Percentiles rank a stretch among this genome's conserved stretches.
Conservation (phyloP, 1,140 invertebrate genomes). For the Monochamus saltuarius region DNA sequence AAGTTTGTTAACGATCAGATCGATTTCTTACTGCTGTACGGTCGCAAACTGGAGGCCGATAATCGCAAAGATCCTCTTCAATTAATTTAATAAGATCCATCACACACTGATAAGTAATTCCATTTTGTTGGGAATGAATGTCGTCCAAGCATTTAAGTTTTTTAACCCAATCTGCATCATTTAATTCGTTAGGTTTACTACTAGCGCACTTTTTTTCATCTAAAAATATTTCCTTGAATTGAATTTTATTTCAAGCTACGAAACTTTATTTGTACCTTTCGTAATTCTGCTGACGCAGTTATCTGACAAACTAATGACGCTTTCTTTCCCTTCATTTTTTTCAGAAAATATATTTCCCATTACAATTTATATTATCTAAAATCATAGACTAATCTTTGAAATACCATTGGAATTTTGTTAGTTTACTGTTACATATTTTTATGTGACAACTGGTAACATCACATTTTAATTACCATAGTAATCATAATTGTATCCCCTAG, state of each 20-base stretch:
- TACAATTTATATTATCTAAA: not conserved
- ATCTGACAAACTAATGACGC: conserved; percentile 13
- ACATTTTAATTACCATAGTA: too few species aligned
- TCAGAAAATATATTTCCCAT: conserved; percentile 16
- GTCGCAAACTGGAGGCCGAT: too few species aligned
- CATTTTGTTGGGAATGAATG: conserved; percentile 50
- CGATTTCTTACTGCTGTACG: too few species aligned
- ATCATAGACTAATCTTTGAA: too few species aligned
- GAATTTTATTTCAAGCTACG: not conserved
- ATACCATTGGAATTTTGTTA: too few species aligned
- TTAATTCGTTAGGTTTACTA: not conserved
- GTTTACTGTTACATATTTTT: too few species aligned
- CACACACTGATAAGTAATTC: conserved; percentile 37
- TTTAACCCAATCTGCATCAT: conserved; percentile 44
- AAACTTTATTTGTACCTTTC: conserved; percentile 1
- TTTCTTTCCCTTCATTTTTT: conserved; percentile 9
- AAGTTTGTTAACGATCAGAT: too few species aligned
- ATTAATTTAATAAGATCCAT: conserved; percentile 25
- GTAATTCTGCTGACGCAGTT: conserved; percentile 5
- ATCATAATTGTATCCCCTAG: too few species aligned
- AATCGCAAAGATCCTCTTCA: conserved; percentile 23
- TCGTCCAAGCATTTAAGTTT: conserved; percentile 53
- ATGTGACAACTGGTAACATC: too few species aligned
- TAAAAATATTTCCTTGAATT: not conserved
- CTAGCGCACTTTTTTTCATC: not conserved